Percentiles rank a stretch among this genome's conserved stretches.
These are phyloP conservation scores for Paramuricea clavata DNA, from an alignment of 92 coral and sea anemone genomes.

Conservation along the genomic window DNA sequence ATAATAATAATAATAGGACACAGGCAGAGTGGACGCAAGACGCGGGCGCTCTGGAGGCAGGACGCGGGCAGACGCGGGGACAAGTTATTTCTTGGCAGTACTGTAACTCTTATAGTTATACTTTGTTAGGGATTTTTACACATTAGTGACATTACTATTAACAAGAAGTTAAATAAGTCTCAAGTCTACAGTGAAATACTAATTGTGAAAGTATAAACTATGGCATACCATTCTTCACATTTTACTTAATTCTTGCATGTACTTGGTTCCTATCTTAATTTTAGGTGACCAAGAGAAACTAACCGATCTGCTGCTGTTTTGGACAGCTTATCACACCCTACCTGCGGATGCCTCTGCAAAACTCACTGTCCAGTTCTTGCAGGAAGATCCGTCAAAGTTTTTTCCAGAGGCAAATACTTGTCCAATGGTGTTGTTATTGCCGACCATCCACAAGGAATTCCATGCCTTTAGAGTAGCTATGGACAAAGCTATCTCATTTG, in stretches of 20 bases:
- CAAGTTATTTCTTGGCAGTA: too few species aligned
- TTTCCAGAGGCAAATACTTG: constrained; percentile 59
- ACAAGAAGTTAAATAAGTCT: too few species aligned
- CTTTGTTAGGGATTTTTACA: too few species aligned
- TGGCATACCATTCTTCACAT: background rate
- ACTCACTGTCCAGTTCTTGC: constrained; percentile 13
- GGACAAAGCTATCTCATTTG: constrained; percentile 39
- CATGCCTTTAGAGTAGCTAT: constrained; percentile 27
- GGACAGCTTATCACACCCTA: constrained; percentile 47
- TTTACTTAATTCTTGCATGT: background rate
- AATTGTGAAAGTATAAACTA: background rate
- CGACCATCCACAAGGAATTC: constrained; percentile 30
- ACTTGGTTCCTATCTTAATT: constrained; percentile 7
- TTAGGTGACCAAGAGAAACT: constrained; percentile 31
- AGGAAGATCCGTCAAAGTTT: constrained; percentile 8
- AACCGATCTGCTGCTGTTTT: constrained; percentile 39
- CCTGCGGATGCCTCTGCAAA: constrained; percentile 34
- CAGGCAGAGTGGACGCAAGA: too few species aligned
- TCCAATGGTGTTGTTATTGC: constrained; percentile 21
- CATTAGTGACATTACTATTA: too few species aligned
- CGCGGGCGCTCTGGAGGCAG: too few species aligned
- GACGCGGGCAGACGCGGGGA: too few species aligned
- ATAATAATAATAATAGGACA: too few species aligned
- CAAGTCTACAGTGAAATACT: too few species aligned
- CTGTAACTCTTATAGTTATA: too few species aligned